Evolutionary conservation across 2,113 vertebrate genomes (phyloP).

Genomic region (Entelurus aequoreus): DNA sequence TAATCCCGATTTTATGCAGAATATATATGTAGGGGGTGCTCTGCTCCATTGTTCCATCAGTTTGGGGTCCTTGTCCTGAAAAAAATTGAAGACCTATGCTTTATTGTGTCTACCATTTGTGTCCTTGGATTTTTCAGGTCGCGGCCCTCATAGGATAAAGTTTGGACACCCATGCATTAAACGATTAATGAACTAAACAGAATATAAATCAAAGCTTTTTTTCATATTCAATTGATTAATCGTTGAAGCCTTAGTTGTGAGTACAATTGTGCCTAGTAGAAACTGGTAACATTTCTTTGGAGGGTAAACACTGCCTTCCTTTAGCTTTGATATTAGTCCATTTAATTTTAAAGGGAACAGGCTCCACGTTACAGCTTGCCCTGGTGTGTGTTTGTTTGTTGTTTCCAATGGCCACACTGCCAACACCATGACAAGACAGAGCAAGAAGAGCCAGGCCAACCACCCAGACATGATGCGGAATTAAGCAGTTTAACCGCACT

Average conservation of each 20-base stretch:
- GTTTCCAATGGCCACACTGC: conserved; percentile 35
- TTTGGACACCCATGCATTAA: too few relatives aligned
- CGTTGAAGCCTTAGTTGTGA: not conserved
- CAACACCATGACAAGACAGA: conserved; percentile 42
- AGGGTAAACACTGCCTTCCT: not conserved
- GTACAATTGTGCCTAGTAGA: not conserved
- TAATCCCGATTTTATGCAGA: too few relatives aligned
- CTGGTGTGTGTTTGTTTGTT: conserved; percentile 60
- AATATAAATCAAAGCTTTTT: too few relatives aligned
- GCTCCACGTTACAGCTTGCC: conserved; percentile 10
- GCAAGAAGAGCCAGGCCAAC: conserved; percentile 32
- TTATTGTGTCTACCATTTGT: too few relatives aligned
- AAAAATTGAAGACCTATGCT: too few relatives aligned
- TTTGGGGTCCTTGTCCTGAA: too few relatives aligned
- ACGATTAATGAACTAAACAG: too few relatives aligned
- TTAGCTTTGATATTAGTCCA: conserved; percentile 15
- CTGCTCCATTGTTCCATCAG: too few relatives aligned
- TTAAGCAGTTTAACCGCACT: conserved; percentile 55
- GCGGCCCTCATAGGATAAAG: too few relatives aligned
- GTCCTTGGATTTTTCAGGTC: too few relatives aligned
- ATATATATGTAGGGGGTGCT: too few relatives aligned
- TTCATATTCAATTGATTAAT: too few relatives aligned
- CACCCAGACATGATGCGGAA: conserved; percentile 54
- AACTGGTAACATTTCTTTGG: not conserved
- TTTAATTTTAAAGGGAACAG: conserved; percentile 14